phyloP scores from a whole-genome alignment of 2,888 invertebrate species.

The Rhodophaea formosa region DNA sequence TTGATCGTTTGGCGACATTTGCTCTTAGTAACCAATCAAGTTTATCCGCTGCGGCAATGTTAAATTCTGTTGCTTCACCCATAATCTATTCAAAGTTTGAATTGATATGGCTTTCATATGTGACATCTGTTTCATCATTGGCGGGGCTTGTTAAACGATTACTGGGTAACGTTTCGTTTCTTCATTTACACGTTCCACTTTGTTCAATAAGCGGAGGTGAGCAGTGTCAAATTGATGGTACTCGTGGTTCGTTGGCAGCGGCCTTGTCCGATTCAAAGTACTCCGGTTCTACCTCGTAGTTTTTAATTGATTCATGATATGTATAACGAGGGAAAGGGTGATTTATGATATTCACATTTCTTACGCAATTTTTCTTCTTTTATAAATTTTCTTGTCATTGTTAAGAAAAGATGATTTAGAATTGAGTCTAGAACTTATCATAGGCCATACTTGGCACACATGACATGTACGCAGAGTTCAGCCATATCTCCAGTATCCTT shows the following conservation, averaged over 20 bases:
- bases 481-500: slow-evolving; percentile 33
- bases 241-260: slow-evolving; percentile 51
- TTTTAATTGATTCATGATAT: slow-evolving; percentile 27
- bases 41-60: slow-evolving; percentile 13
- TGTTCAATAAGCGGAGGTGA: slow-evolving; percentile 72
- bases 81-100: slow-evolving; percentile 47
- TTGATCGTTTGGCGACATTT: slow-evolving; percentile 10
- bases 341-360: background rate
- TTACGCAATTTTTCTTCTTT: no score
- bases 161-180: slow-evolving; percentile 66
- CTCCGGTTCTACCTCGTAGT: slow-evolving; percentile 30
- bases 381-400: no score
- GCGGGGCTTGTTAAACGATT: slow-evolving; percentile 61
- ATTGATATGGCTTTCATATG: slow-evolving; percentile 68
- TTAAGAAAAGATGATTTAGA: no score
- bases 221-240: slow-evolving; percentile 67
- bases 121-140: slow-evolving; percentile 61
- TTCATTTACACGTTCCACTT: slow-evolving; percentile 77
- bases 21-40: slow-evolving; percentile 16
- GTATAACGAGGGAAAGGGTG: background rate
- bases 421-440: no score
- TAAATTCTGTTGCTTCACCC: slow-evolving; percentile 32
- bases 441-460: background rate
- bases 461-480: background rate
- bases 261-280: slow-evolving; percentile 51